Evolutionary conservation across 2,888 invertebrate species (phyloP).

Genomic region (Amitus sp.): DNA sequence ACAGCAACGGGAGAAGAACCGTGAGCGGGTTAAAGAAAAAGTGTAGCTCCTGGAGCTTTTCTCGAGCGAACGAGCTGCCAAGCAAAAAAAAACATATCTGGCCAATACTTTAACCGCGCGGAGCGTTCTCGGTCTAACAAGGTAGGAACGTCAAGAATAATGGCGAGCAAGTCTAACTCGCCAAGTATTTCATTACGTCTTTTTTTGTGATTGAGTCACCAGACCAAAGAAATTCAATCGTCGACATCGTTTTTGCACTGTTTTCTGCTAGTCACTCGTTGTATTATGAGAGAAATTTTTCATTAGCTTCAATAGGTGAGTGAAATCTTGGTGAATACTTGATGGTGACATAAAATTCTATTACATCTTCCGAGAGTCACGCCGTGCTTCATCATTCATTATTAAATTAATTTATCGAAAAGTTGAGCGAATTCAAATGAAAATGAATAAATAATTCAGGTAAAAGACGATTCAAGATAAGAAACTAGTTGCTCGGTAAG

Average conservation of each 20-base stretch:
- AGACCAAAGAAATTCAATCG: constrained; percentile 43
- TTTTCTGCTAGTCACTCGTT: constrained; percentile 27
- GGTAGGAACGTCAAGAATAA: constrained; percentile 46
- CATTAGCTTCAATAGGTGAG: constrained; percentile 4
- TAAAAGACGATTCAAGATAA: constrained; percentile 17
- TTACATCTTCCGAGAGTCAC: not conserved
- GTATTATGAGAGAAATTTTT: constrained; percentile 24
- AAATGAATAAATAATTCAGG: constrained; percentile 24
- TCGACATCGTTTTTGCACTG: constrained; percentile 24
- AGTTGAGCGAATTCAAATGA: constrained; percentile 17
- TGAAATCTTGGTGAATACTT: constrained; percentile 19
- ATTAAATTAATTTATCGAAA: not conserved
- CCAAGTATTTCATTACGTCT: constrained; percentile 43
- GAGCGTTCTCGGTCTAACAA: constrained; percentile 30
- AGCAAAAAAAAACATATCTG: constrained; percentile 32
- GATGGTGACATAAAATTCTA: no score
- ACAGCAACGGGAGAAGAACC: constrained; percentile 26
- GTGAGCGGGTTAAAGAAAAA: constrained; percentile 20
- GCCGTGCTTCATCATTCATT: not conserved
- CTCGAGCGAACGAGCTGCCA: constrained; percentile 15
- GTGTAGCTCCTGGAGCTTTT: constrained; percentile 24
- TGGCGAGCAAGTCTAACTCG: constrained; percentile 39
- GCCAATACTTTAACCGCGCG: constrained; percentile 33
- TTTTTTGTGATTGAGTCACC: constrained; percentile 43
- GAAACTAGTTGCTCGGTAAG: constrained; percentile 20